phyloP scores from a whole-genome alignment of 2,797 vertebrate species.

The Lycodopsis pacificus region DNA sequence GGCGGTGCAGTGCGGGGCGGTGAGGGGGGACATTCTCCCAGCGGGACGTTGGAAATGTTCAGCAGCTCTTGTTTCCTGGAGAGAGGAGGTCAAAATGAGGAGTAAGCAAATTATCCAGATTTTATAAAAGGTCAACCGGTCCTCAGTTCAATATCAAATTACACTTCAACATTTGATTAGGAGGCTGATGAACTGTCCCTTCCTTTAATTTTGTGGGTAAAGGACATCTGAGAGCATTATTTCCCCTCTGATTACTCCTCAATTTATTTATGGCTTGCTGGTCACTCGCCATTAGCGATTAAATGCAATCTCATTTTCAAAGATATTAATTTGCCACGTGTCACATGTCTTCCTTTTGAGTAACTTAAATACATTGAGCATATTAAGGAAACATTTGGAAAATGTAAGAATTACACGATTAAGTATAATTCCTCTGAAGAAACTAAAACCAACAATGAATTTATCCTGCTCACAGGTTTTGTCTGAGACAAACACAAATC shows the following conservation, averaged over 20 bases:
- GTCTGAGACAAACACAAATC: neutral
- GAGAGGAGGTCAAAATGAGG: slow-evolving; percentile 17
- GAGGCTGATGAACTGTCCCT: neutral
- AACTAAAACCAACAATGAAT: neutral
- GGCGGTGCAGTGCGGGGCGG: slow-evolving; percentile 94
- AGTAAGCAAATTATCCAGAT: slow-evolving; percentile 13
- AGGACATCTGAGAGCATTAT: neutral
- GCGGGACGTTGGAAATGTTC: slow-evolving; percentile 87
- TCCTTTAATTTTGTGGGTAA: neutral
- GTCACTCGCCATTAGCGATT: too few species aligned
- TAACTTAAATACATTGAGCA: neutral
- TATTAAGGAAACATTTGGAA: neutral
- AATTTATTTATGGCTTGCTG: neutral
- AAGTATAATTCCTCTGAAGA: neutral
- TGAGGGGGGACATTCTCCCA: slow-evolving; percentile 92
- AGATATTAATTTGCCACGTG: neutral
- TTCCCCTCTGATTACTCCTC: neutral
- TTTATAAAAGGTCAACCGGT: slow-evolving; percentile 25
- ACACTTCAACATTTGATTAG: slow-evolving; percentile 15
- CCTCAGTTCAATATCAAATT: slow-evolving; percentile 7
- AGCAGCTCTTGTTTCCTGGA: slow-evolving; percentile 96
- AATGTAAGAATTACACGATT: neutral
- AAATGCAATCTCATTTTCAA: neutral
- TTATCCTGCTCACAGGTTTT: neutral
- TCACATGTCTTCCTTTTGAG: neutral